Conservation (phyloP, 2,797 vertebrate genomes). For the Diplodus sargus region DNA sequence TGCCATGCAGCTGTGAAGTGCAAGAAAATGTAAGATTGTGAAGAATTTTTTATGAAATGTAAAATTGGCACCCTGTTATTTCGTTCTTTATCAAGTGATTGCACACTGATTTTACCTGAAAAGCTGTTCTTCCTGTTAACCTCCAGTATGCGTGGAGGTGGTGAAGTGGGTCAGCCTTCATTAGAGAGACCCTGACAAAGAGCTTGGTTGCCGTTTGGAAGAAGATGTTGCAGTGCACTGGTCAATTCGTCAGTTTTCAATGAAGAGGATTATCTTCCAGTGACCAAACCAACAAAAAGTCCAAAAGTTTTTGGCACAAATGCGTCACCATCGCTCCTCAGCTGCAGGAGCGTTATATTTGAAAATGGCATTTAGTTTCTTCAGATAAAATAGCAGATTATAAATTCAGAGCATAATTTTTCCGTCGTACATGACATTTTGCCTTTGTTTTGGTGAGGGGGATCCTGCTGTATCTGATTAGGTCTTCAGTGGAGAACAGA, state of each 20-base stretch:
- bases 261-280: background rate
- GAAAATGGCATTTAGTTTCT: slow-evolving; percentile 24
- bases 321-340: background rate
- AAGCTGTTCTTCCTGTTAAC: background rate
- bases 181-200: slow-evolving; percentile 10
- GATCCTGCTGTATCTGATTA: slow-evolving; percentile 28
- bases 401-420: background rate
- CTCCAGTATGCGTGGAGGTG: background rate
- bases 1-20: background rate
- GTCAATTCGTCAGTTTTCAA: slow-evolving; percentile 14
- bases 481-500: slow-evolving; percentile 5
- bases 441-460: slow-evolving; percentile 24
- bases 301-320: slow-evolving; percentile 12
- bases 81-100: background rate
- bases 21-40: background rate
- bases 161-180: slow-evolving; percentile 14
- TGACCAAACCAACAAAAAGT: slow-evolving; percentile 15
- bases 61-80: background rate
- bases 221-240: background rate
- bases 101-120: background rate
- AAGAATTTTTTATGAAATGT: background rate
- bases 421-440: slow-evolving; percentile 21
- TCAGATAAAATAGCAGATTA: background rate
- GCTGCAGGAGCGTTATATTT: background rate
- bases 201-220: slow-evolving; percentile 8